Base-by-base conservation (phyloP, 2,888 invertebrate species). In the Sesia bembeciformis region DNA sequence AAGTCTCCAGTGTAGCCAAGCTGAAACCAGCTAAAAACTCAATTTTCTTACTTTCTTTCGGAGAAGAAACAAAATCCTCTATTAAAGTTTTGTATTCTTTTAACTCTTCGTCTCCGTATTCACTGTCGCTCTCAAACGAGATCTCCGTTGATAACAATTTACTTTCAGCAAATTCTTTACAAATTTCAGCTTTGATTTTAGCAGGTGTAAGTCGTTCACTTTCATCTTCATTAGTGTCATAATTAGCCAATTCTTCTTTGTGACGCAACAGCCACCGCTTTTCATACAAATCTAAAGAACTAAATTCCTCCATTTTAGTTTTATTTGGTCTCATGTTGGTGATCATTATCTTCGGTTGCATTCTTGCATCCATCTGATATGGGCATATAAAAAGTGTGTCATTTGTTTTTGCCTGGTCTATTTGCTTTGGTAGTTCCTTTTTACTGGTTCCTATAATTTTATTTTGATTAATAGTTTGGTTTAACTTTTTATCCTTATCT, bases 21-120 rank as follows among this genome's bases (percentile, higher is more conserved):
- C 90, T 91, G 60, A 94, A 91, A 62, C 90, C 84, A 40, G 91
- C 88, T 54, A 94, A 82, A 72, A 94, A 94, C 8, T 91, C 81
- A 8, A 91, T 72, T 71, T 94, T 81, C 3, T 60, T 66, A 52
- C 86, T 82, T 40, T 88, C 80, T 76, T 90, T 89, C 23, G 90
- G 56, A 84, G 87, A 56, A 51, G 56, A 52, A 4, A 70, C 68
- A 58, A 72, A 86, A 51, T 78, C 91, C 60, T 91, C 90, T 51
- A 91, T 92, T 39, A 93, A 91, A 76, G 68, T 63, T 49, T 77
- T 71, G 58, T 91, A 91, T 59, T 87, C 75, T 55, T 80, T 79
- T 50, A 90, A 79, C 55, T 86, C 84, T 3, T 90, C 87, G 43
- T 89, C 91, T 2, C 87, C 91, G 49, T 90, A 90, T 64, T 89